Conservation (phyloP, 92 coral and sea anemone genomes). For the Diadumene lineata region DNA sequence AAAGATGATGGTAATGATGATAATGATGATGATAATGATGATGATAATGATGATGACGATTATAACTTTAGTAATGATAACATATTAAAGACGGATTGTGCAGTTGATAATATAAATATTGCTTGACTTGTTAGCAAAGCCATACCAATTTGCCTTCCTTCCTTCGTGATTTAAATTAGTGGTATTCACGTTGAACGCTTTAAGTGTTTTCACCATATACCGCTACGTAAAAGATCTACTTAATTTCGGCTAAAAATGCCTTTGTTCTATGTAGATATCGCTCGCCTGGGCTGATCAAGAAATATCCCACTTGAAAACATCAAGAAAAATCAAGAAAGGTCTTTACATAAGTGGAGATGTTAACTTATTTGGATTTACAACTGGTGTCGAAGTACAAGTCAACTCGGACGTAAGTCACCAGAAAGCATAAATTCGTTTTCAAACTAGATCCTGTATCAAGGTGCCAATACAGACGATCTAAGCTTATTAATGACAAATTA, state of each 20-base stretch:
- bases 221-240: too few relatives aligned
- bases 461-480: too few relatives aligned
- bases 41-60: neutral
- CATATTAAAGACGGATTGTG: neutral
- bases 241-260: too few relatives aligned
- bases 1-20: neutral
- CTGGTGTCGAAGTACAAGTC: slow-evolving; percentile 47
- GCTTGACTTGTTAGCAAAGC: too few relatives aligned
- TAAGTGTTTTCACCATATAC: too few relatives aligned
- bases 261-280: slow-evolving; percentile 29
- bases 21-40: neutral
- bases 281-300: slow-evolving; percentile 51
- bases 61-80: neutral
- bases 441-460: too few relatives aligned
- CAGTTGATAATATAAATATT: too few relatives aligned
- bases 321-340: slow-evolving; percentile 58
- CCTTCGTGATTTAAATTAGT: too few relatives aligned
- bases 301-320: slow-evolving; percentile 42
- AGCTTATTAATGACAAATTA: too few relatives aligned
- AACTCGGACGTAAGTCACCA: slow-evolving; percentile 45
- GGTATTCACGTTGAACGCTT: too few relatives aligned
- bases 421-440: too few relatives aligned
- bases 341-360: slow-evolving; percentile 51
- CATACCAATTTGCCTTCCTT: too few relatives aligned
- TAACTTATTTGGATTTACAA: slow-evolving; percentile 59